Evolutionary conservation across 2,797 vertebrate genomes (phyloP), one percentile per base, ranked within the genome.

Genomic region (Picus viridis): DNA sequence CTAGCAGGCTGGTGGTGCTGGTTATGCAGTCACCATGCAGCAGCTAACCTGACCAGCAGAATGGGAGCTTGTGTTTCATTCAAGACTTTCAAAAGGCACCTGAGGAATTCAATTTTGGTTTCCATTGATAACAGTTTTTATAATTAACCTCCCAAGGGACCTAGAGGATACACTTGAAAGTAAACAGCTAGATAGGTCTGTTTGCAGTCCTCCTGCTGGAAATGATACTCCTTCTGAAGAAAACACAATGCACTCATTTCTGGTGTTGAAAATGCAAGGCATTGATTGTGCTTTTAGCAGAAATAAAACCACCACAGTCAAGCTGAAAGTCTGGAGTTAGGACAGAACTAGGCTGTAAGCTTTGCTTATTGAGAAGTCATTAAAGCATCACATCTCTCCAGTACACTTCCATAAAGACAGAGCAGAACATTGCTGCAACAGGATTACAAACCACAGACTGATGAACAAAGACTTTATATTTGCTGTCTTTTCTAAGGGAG

Each of bases 141-240:
- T 93, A 94, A 90, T 84, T 92, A 78, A 75, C 88, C 72, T 93
- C 92, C 78, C 72, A 83, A 59, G 75, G 78, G 83, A 94, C 56
- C 61, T 32, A 43, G 68, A 90, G 51, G 49, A 76, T 73, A 79
- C 76, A 63, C 39, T 88, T 88, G 41, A 51, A 91, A 64, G 57
- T 85, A 85, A 91, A 91, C 63, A 92, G 45, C 54, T 53, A 74
- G 68, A 88, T 86, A 88, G 58, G 54, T 79, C 82, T 91, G 80
- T 82, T 94, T 92, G 78, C 83, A 86, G 80, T 92, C 29, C 54
- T 79, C 45, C 63, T 68, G 47, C 53, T 89, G 70, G 36, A 95
- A 95, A 64, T 58, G 65, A 86, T 69, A 72, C 10, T 64, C 53
- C 67, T 83, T 54, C 53, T 94, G 85, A 94, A 92, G 47, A 23